Percentiles rank a stretch among this genome's conserved stretches.
Conservation (phyloP, 2,113 vertebrate species). For the Phyllopteryx taeniolatus region DNA sequence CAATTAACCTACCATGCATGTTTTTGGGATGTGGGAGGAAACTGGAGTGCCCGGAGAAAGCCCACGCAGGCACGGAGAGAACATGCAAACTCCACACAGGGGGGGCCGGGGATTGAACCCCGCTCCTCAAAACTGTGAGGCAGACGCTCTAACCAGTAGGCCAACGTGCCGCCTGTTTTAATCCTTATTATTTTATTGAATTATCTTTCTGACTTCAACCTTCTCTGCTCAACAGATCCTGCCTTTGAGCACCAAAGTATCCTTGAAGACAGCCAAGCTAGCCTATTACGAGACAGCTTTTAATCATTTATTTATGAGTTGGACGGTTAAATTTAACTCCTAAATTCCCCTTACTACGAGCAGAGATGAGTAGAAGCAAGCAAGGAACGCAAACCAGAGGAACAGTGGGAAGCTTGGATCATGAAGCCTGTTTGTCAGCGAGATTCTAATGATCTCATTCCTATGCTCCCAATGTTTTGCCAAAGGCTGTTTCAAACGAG, state of each 20-base stretch:
- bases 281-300: conserved; percentile 53
- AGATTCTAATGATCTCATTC: conserved; percentile 19
- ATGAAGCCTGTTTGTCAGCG: conserved; percentile 38
- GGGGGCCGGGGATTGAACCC: too few relatives aligned
- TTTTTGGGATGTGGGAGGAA: too few relatives aligned
- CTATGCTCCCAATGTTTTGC: conserved; percentile 17
- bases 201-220: conserved; percentile 45
- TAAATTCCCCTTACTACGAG: conserved; percentile 25
- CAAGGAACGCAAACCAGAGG: conserved; percentile 19
- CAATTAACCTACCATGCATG: too few relatives aligned
- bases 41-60: too few relatives aligned
- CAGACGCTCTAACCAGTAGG: too few relatives aligned
- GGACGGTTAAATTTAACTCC: conserved; percentile 38
- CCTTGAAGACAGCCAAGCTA: conserved; percentile 28
- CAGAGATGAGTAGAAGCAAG: conserved; percentile 22
- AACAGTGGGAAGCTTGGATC: conserved; percentile 32
- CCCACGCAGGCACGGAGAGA: too few relatives aligned
- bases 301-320: conserved; percentile 68
- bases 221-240: conserved; percentile 31
- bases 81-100: too few relatives aligned
- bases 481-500: conserved; percentile 23
- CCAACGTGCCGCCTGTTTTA: not conserved
- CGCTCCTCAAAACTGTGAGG: too few relatives aligned
- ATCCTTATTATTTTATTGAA: not conserved
- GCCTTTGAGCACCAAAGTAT: conserved; percentile 38